Evolutionary conservation across 2,797 vertebrate species (phyloP), one percentile per base, ranked within the genome.

Genomic region (Huso huso): DNA sequence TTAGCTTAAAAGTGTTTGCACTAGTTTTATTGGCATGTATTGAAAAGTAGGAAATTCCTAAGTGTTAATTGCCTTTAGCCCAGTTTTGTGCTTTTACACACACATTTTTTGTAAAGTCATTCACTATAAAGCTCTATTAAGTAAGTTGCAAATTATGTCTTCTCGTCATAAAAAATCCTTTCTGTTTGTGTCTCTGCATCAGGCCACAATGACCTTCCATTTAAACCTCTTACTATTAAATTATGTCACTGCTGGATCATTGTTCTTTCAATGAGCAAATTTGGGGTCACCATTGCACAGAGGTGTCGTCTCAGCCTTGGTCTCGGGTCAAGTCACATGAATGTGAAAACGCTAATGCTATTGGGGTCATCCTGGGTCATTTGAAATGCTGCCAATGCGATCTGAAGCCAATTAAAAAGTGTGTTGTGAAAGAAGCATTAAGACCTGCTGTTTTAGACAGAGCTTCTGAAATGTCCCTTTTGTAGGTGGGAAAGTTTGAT

Each of bases 371-470:
- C 10, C 10, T 51, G 51, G 10, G 18, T 67, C 60, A 49, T 62
- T 67, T 59, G 13, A 61, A 18, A 67, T 18, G 48, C 15, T 9
- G 51, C 58, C 61, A 61, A 61, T 61, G 37, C 37, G 37, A 37
- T 61, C 59, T 13, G 10, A 59, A 59, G 57, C 50, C 13, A 60
- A 53, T 23, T 55, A 6, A 4, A 62, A 55, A 57, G 50, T 57
- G 9, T 60, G 50, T 61, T 23, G 6, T 67, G 49, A 67, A 67
- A 67, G 50, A 1, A 23, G 8, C 18, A 49, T 67, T 62, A 48
- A 68, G 52, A 9, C 10, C n/a, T 51, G 6, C 18, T 6, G 60
- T 51, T 62, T 6, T 62, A 58, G 10, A 13, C 55, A 15, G 55
- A n/a, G 55, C 55, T 2, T n/a, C 55, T 13, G 55, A 58, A 13